Conservation (phyloP, 2,113 vertebrate genomes). For the Grammatotria lemairii region DNA sequence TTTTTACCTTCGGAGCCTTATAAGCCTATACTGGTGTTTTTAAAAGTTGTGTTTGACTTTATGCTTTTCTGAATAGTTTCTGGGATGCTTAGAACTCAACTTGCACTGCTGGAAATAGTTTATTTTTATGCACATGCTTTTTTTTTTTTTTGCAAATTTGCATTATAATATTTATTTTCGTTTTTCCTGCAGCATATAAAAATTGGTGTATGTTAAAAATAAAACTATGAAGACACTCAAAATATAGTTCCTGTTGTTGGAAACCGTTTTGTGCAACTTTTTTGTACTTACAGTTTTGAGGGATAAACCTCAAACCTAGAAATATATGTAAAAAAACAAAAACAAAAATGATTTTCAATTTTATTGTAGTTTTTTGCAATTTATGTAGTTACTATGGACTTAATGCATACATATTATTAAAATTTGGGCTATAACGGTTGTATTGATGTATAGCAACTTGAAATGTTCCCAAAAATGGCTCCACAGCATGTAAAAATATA, state of each 20-base stretch:
- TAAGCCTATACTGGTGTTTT: neutral
- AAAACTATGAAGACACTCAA: neutral
- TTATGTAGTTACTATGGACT: neutral
- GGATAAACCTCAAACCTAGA: neutral
- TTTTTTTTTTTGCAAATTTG: neutral
- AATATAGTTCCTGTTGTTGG: neutral
- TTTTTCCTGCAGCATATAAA: neutral
- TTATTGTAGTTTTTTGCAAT: neutral
- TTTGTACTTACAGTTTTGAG: neutral
- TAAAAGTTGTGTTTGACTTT: neutral
- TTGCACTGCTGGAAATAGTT: neutral
- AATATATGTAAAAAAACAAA: neutral
- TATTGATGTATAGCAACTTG: neutral
- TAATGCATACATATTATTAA: neutral
- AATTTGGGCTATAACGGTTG: neutral
- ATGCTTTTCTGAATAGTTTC: neutral
- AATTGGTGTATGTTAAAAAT: neutral
- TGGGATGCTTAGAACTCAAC: neutral
- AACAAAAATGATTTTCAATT: accelerated
- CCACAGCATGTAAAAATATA: neutral
- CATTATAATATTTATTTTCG: accelerated
- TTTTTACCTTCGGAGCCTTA: neutral
- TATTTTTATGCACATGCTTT: neutral
- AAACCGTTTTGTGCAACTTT: neutral
- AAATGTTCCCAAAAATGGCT: neutral